Evolutionary conservation across 1,140 invertebrate species (phyloP).

Genomic region (Chlorops oryzae): DNA sequence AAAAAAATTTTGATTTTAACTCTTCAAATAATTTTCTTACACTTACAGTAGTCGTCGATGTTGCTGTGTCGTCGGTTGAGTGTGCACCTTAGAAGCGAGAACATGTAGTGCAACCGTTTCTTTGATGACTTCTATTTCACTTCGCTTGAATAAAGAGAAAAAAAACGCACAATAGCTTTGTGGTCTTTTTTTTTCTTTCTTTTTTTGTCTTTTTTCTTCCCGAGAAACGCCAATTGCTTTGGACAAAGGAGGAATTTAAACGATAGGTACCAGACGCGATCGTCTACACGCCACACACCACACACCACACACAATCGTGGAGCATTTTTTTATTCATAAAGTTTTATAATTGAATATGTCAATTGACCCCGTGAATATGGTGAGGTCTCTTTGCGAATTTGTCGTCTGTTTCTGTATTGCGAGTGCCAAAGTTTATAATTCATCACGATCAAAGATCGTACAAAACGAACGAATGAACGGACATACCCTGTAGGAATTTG

Average conservation of each 20-base stretch:
- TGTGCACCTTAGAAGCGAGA: no score
- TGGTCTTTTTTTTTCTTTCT: not conserved
- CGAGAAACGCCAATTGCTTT: not conserved
- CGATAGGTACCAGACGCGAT: not conserved
- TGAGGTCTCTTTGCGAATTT: not conserved
- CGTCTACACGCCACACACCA: not conserved
- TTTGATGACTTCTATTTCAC: no score
- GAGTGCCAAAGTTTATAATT: no score
- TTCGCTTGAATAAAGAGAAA: not conserved
- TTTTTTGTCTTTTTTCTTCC: not conserved
- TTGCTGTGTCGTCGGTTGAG: no score
- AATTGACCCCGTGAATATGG: constrained; percentile 9
- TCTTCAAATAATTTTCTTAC: no score
- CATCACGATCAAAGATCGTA: no score
- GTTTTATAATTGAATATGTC: constrained; percentile 9
- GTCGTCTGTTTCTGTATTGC: no score
- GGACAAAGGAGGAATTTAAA: not conserved
- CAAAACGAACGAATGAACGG: no score
- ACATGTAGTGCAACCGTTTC: no score
- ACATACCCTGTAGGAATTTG: no score
- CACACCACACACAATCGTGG: not conserved
- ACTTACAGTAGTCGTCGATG: no score
- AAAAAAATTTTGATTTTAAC: no score
- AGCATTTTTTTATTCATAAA: constrained; percentile 3
- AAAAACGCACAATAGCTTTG: not conserved